These are phyloP conservation scores for Ptiloglossa arizonensis DNA, from an alignment of 1,140 invertebrate genomes.

Conservation along the genomic window DNA sequence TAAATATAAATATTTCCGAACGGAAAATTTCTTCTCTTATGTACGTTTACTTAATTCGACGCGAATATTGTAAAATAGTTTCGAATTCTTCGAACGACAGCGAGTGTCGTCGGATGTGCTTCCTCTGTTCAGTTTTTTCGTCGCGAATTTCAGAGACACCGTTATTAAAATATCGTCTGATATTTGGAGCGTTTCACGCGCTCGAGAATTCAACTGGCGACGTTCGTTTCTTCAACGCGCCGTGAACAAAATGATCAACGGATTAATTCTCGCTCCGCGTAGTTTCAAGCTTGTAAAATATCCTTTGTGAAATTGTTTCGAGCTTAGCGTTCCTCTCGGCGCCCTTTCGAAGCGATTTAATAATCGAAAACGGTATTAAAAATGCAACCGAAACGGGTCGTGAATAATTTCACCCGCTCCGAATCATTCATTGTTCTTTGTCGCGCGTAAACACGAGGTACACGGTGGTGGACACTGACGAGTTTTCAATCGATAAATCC, in stretches of 20 bases:
- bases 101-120: neutral
- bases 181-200: neutral
- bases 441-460: neutral
- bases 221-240: neutral
- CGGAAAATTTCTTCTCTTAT: neutral
- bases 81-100: no score
- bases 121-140: neutral
- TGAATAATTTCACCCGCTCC: neutral
- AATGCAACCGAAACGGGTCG: neutral
- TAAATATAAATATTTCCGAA: no score
- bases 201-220: neutral
- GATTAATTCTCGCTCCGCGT: neutral
- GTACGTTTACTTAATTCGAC: neutral
- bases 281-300: conserved; percentile 1
- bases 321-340: neutral
- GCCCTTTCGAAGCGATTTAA: neutral
- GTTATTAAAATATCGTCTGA: neutral
- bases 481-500: no score
- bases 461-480: no score
- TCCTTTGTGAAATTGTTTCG: neutral
- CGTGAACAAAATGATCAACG: neutral
- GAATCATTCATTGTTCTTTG: neutral
- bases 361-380: neutral
- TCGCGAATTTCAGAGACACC: no score
- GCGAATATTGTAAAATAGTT: neutral